Base-by-base conservation (phyloP, 2,797 vertebrate genomes). In the Amblyopsis hoosieri region DNA sequence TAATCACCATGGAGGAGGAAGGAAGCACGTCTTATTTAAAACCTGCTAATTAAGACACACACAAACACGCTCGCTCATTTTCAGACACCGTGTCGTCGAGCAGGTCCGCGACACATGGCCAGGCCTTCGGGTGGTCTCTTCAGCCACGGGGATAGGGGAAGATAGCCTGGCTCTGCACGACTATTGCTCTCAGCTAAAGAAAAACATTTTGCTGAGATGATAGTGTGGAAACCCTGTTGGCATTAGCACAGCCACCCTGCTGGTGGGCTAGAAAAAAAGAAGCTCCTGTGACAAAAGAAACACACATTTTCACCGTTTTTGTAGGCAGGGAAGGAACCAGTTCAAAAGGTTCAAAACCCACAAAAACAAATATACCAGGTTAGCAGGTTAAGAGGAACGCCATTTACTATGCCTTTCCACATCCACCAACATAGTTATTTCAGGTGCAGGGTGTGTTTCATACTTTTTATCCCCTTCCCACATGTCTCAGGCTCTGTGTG, bases 1-100 rank as follows among this genome's bases (percentile, higher is more conserved):
- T 90, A 91, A 92, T 92, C 86, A 91, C 86, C 45, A 58, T 82
- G 75, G 84, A 75, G 74, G 82, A 74, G 78, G 59, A 9, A 17
- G 8, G 68, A 72, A 78, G 76, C 79, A 60, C 66, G 85, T 81
- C 79, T 87, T 88, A 86, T 74, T 82, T 84, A 86, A 90, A 89
- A 86, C 67, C 10, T 31, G 68, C 75, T 89, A 88, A 91, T 93
- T 89, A 90, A 83, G 81, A 76, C 74, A 77, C 78, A 54, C 52
- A 54, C 3, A 29, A 0, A 23, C 23, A 23, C 2, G 78, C 72
- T 72, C 71, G 75, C 79, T 62, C 75, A 72, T 75, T 89, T 85
- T 72, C 62, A 12, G 64, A 65, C 67, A 19, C 51, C 46, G 54
- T 47, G 55, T 47, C 62, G 69, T 67, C 66, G 52, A 76, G 68